These are phyloP conservation scores for Bradypus variegatus DNA, from an alignment of 2,797 vertebrate genomes.

Conservation along the genomic window DNA sequence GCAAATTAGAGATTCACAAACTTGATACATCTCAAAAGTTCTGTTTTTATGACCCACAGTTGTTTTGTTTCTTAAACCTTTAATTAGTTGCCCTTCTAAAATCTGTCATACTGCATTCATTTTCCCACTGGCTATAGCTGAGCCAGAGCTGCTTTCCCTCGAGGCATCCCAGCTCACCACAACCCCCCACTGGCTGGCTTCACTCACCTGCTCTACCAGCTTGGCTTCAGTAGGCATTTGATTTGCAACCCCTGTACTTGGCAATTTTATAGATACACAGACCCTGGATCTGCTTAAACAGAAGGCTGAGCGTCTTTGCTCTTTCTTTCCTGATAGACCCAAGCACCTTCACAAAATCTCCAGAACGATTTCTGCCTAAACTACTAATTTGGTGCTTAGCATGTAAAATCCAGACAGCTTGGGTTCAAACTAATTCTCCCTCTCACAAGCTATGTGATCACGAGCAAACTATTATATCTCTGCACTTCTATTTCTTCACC, in stretches of 20 bases:
- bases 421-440: not conserved
- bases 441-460: not conserved
- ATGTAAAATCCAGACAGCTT: not conserved
- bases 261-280: not conserved
- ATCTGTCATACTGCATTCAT: not conserved
- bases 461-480: not conserved
- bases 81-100: not conserved
- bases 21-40: not conserved
- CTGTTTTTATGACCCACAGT: not conserved
- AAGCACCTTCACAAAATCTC: not conserved
- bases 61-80: not conserved
- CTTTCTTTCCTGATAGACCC: not conserved
- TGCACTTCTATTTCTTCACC: not conserved
- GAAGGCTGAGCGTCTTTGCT: not conserved
- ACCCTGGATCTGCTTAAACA: not conserved
- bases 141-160: too few species aligned
- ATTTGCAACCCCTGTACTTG: not conserved
- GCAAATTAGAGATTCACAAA: not conserved
- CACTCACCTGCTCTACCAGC: not conserved
- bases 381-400: not conserved
- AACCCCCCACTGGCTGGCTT: not conserved
- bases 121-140: not conserved
- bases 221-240: not conserved
- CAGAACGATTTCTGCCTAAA: not conserved
- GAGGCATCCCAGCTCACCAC: not conserved